phyloP scores from a whole-genome alignment of 2,113 vertebrate genomes.

The Dermatemys mawii region DNA sequence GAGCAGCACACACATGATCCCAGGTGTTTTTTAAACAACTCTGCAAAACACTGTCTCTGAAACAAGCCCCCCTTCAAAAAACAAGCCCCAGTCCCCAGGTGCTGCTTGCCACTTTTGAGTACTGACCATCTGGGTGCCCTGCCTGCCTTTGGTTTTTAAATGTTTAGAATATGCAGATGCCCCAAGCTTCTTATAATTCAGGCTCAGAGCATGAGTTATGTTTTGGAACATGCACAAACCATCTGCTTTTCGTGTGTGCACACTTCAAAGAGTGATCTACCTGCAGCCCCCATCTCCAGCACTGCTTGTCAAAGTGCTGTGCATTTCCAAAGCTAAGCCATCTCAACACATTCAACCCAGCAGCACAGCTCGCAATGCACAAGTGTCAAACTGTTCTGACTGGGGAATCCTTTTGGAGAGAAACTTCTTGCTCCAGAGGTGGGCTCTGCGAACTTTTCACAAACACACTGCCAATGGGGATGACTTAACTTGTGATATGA shows the following conservation, averaged over 20 bases:
- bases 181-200: conserved; percentile 67
- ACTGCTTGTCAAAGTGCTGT: conserved; percentile 2
- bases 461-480: not conserved
- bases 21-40: not conserved
- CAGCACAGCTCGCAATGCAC: not conserved
- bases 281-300: conserved; percentile 50
- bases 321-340: conserved; percentile 48
- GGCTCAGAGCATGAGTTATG: conserved; percentile 59
- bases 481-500: not conserved
- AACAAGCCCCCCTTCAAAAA: conserved; percentile 35
- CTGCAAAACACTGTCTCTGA: conserved; percentile 34
- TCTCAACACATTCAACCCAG: not conserved
- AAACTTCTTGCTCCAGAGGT: not conserved
- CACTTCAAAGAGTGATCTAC: conserved; percentile 53
- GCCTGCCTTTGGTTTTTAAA: conserved; percentile 29
- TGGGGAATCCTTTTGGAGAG: not conserved
- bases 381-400: accelerated
- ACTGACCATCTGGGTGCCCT: conserved; percentile 8
- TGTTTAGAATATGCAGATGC: conserved; percentile 66
- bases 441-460: not conserved
- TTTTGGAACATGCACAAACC: conserved; percentile 72
- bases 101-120: conserved; percentile 46
- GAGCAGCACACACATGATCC: not conserved
- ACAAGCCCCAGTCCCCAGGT: conserved; percentile 43
- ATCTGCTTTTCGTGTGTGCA: conserved; percentile 49